Conservation (phyloP, 2,113 vertebrate genomes). For the Tretioscincus oriximinensis region DNA sequence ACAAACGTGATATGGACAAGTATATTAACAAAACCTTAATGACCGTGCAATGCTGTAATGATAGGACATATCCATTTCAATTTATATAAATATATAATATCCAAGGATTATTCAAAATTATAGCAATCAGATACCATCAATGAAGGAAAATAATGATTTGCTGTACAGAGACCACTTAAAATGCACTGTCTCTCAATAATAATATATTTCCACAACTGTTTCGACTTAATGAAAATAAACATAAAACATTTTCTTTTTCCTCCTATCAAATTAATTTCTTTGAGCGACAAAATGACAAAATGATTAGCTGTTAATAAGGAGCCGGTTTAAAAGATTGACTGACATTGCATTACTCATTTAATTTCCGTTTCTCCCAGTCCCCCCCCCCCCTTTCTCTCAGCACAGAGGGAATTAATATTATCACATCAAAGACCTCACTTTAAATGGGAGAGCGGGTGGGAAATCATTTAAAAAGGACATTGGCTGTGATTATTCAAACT, state of each 20-base stretch:
- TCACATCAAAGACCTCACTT: constrained; percentile 93
- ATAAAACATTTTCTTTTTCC: constrained; percentile 73
- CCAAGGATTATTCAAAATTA: constrained; percentile 73
- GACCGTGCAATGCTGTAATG: constrained; percentile 41
- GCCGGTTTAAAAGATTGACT: constrained; percentile 88
- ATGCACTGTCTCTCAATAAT: constrained; percentile 62
- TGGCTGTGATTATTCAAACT: constrained; percentile 94
- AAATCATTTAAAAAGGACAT: constrained; percentile 96
- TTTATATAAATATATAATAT: constrained; percentile 62
- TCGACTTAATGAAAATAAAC: constrained; percentile 83
- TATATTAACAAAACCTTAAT: constrained; percentile 49
- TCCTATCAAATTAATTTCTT: constrained; percentile 82
- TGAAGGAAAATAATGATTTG: constrained; percentile 64
- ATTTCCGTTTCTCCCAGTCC: constrained; percentile 89
- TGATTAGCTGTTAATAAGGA: constrained; percentile 95
- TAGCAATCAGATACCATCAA: constrained; percentile 64
- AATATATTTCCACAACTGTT: constrained; percentile 80
- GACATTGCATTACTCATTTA: constrained; percentile 92
- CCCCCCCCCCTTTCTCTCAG: constrained; percentile 69
- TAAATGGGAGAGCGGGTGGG: constrained; percentile 81
- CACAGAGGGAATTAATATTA: constrained; percentile 91
- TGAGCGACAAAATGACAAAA: constrained; percentile 87
- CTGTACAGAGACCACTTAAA: constrained; percentile 73
- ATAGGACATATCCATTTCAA: constrained; percentile 56
- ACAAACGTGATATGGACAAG: constrained; percentile 53